phyloP scores from a whole-genome alignment of 1,140 invertebrate species.

The Pseudomyrmex dendroicus region DNA sequence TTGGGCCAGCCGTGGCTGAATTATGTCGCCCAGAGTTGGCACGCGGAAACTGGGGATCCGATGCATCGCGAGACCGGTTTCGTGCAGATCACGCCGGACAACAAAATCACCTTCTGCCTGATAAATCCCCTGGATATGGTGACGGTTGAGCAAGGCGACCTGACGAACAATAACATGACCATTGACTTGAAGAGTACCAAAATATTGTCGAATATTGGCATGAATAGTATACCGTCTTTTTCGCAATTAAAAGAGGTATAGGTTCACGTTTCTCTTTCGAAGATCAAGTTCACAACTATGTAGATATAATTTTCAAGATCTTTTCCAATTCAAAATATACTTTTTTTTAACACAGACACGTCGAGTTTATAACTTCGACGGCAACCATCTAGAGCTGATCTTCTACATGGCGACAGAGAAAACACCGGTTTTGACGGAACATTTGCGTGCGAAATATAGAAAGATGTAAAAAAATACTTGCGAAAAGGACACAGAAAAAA shows the following conservation, averaged over 20 bases:
- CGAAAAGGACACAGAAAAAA: neutral
- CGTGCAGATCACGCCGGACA: slow-evolving; percentile 86
- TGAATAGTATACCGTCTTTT: slow-evolving; percentile 68
- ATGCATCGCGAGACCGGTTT: slow-evolving; percentile 85
- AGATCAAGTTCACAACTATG: neutral
- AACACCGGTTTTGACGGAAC: slow-evolving; percentile 85
- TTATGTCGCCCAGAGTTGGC: too few species aligned
- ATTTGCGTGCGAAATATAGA: slow-evolving; percentile 86
- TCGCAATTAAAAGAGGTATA: slow-evolving; percentile 85
- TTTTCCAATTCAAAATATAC: neutral
- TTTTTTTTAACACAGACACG: slow-evolving; percentile 76
- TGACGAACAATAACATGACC: slow-evolving; percentile 67
- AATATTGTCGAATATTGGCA: slow-evolving; percentile 84
- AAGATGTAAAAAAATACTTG: slow-evolving; percentile 69
- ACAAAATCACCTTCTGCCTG: slow-evolving; percentile 86
- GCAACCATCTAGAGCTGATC: slow-evolving; percentile 84
- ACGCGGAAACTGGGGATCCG: too few species aligned
- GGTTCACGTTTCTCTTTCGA: neutral
- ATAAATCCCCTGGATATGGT: slow-evolving; percentile 88
- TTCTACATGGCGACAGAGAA: slow-evolving; percentile 87
- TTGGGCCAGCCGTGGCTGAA: too few species aligned
- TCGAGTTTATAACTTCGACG: slow-evolving; percentile 83
- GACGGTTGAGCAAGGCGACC: slow-evolving; percentile 86
- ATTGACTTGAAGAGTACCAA: slow-evolving; percentile 84
- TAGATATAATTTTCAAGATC: too few species aligned